Conservation (phyloP, 1,140 invertebrate genomes). For the Zaprionus vittiger region DNA sequence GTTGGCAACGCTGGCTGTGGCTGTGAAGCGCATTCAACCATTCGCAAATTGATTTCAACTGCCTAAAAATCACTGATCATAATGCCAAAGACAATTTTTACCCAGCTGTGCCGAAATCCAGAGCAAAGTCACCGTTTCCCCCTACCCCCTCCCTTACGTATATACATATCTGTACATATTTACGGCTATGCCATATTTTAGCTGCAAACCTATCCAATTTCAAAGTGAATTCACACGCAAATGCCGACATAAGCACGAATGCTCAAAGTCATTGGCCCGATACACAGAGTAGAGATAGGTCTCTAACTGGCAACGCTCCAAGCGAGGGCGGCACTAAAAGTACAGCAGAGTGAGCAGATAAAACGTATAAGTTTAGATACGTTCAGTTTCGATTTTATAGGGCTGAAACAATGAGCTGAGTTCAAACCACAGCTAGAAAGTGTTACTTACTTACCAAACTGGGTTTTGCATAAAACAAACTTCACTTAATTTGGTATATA, state of each 20-base stretch:
- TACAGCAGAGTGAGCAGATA: not conserved
- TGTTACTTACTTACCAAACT: not conserved
- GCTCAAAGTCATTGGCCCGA: conserved; percentile 43
- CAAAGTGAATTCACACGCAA: conserved; percentile 77
- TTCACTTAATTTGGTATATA: not conserved
- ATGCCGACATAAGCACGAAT: conserved; percentile 49
- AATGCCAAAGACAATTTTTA: conserved; percentile 16
- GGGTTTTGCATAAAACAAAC: not conserved
- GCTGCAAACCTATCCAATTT: conserved; percentile 62
- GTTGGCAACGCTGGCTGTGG: not conserved
- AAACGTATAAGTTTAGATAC: not conserved
- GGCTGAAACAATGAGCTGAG: no score
- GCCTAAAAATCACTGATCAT: conserved; percentile 51
- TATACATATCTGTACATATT: not conserved
- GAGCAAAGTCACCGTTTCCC: conserved; percentile 8
- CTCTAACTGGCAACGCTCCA: conserved; percentile 12
- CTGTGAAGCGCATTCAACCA: conserved; percentile 50
- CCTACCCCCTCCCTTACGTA: not conserved
- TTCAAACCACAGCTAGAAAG: not conserved
- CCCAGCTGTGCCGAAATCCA: conserved; percentile 40
- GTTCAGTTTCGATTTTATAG: no score
- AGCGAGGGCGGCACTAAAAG: conserved; percentile 14
- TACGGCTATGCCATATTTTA: conserved; percentile 3
- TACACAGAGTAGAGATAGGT: not conserved
- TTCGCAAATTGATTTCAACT: conserved; percentile 76